Evolutionary conservation across 2,113 vertebrate genomes (phyloP), one percentile per base, ranked within the genome.

Genomic region (Acinonyx jubatus): DNA sequence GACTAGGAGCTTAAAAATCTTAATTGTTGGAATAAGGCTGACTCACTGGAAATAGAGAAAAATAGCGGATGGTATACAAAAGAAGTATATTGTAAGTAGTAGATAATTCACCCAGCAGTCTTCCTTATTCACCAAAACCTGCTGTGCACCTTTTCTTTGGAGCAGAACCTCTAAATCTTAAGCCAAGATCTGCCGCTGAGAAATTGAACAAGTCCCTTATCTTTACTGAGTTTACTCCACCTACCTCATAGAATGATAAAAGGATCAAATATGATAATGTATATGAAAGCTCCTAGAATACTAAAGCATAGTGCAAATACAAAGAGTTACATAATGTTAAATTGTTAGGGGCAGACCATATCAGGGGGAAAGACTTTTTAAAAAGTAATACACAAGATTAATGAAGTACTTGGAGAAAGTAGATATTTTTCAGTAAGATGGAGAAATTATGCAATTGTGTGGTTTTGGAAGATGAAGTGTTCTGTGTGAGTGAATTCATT

Each of bases 391-490:
- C 23, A 25, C 29, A 48, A 45, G 16, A 69, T 91, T 73, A 81
- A 80, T 89, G 25, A 91, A 61, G 7, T 69, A 48, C n/a, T 79
- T 66, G 18, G 82, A 63, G 52, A 66, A 78, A 86, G 50, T 79
- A 82, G 21, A 21, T 23, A 55, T 71, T 93, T 91, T 90, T 86
- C 21, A 88, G 21, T 27, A 78, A 55, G 5, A 4, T 14, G 36
- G 36, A 68, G 95, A 89, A 71, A 63, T 52, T 65, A 45, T 48
- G 36, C 41, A 81, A 9, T 78, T 61, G n/a, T 81, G 41, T 76
- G 27, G 82, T 57, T 95, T 36, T 95, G 52, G 38, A 96, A 95
- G 9, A 57, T 82, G 36, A 92, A 94, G 12, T 91, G 12, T 76
- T 89, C 38, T 85, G 5, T 41, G 2, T 85, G 74, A 12, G 23